A percentile compares a stretch with the other conserved stretches of the same genome.
phyloP scores from a whole-genome alignment of 2,888 invertebrate genomes.

The Odontocolon sp. region DNA sequence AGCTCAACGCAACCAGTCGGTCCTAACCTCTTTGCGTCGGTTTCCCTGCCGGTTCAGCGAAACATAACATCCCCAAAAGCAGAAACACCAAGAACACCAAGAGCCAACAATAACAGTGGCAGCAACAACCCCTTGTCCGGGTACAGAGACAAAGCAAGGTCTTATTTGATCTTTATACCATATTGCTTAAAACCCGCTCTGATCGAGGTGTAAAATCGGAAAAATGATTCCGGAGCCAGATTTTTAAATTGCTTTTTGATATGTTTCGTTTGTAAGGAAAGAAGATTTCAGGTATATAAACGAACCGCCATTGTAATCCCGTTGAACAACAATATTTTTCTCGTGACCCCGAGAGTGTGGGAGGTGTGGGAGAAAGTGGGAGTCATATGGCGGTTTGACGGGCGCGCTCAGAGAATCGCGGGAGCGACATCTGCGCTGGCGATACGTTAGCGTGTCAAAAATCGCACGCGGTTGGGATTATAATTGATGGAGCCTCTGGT shows the following conservation, averaged over 20 bases:
- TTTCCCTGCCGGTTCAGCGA: slow-evolving; percentile 7
- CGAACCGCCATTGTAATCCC: background rate
- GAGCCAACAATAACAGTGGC: background rate
- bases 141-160: background rate
- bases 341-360: background rate
- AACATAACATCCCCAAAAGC: slow-evolving; percentile 4
- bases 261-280: too few relatives aligned
- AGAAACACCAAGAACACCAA: background rate
- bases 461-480: slow-evolving; percentile 71
- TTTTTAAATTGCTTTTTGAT: too few relatives aligned
- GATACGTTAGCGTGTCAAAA: slow-evolving; percentile 80
- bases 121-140: background rate
- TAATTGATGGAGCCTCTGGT: slow-evolving; percentile 79
- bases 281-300: background rate
- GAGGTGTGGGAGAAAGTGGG: slow-evolving; percentile 1
- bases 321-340: slow-evolving; percentile 48
- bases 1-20: slow-evolving; percentile 16
- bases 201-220: too few relatives aligned
- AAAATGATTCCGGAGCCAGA: too few relatives aligned
- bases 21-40: background rate
- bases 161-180: too few relatives aligned
- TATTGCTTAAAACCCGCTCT: too few relatives aligned
- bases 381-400: slow-evolving; percentile 19
- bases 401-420: slow-evolving; percentile 31
- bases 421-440: slow-evolving; percentile 78